Evolutionary conservation across 2,797 vertebrate genomes (phyloP), one percentile per base, ranked within the genome.

Genomic region (Sparus aurata): DNA sequence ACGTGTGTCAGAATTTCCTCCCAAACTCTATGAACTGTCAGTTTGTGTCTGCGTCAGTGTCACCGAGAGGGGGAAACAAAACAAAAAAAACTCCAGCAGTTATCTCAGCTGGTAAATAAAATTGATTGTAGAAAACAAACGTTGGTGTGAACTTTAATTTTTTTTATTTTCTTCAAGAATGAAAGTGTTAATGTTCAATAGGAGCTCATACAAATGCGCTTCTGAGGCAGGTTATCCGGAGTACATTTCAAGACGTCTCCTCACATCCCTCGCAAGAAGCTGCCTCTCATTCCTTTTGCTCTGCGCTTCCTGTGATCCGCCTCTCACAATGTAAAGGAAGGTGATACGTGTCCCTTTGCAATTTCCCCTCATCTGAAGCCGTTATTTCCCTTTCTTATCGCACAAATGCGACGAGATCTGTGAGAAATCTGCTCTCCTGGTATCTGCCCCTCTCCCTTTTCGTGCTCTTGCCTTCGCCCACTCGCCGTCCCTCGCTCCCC

Each of bases 381-480:
- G 20, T 72, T 61, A 61, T 74, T 85, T 89, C 73, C 73, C 66
- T 83, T 77, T 88, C 83, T 91, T 87, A 85, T 89, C 84, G 45
- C 64, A 74, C 77, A 54, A 83, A 84, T 80, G 83, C 61, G 75
- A n/a, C 15, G 43, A 87, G 79, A 84, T 87, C 80, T 82, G 64
- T 83, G 61, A 74, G 66, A 80, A 84, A 70, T 74, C 47, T 57
- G 62, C 65, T 79, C 84, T 88, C 89, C 76, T 73, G 87, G 77
- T 85, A 82, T 85, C 80, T 81, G 82, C 75, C 81, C 82, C 85
- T 75, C 77, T 72, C 64, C 61, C 60, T 60, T 69, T 64, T 43
- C 41, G 45, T 74, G 47, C 20, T 67, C 73, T 76, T 68, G 75
- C 65, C 71, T 64, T 88, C 84, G 69, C 82, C 85, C 88, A 89